Evolutionary conservation across 2,113 vertebrate species (phyloP).

Genomic region (Tachysurus fulvidraco): DNA sequence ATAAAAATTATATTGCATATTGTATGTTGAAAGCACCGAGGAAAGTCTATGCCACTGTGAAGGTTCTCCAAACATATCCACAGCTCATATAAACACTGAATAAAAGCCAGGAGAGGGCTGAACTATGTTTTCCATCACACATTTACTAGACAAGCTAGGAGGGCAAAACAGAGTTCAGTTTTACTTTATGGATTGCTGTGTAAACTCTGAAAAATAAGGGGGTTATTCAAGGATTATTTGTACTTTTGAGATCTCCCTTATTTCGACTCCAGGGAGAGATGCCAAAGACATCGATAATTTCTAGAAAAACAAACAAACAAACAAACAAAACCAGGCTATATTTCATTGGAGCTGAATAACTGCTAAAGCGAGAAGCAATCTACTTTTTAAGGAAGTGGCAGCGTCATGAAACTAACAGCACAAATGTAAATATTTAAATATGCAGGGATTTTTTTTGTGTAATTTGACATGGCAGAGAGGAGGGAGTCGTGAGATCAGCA

Average conservation of each 20-base stretch:
- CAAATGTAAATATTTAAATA: background rate
- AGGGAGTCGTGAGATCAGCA: background rate
- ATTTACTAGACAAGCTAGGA: constrained; percentile 23
- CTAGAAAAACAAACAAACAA: background rate
- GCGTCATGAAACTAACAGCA: background rate
- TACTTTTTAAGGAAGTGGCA: background rate
- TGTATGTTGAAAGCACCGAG: background rate
- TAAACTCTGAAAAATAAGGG: constrained; percentile 30
- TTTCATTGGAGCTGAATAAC: constrained; percentile 21
- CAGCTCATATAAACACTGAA: background rate
- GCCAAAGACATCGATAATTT: background rate
- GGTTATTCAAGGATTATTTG: constrained; percentile 27
- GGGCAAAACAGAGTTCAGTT: constrained; percentile 44
- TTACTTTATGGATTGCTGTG: constrained; percentile 37
- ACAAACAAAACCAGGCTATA: background rate
- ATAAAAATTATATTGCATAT: background rate
- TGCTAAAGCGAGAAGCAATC: background rate
- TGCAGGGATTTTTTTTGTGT: background rate
- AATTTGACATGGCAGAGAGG: background rate
- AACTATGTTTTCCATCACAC: constrained; percentile 9
- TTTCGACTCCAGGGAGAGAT: background rate
- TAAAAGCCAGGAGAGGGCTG: background rate
- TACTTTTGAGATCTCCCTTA: background rate
- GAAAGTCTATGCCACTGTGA: background rate
- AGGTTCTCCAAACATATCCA: background rate